phyloP scores from a whole-genome alignment of 2,113 vertebrate genomes.

The Chlamydotis undulata region DNA sequence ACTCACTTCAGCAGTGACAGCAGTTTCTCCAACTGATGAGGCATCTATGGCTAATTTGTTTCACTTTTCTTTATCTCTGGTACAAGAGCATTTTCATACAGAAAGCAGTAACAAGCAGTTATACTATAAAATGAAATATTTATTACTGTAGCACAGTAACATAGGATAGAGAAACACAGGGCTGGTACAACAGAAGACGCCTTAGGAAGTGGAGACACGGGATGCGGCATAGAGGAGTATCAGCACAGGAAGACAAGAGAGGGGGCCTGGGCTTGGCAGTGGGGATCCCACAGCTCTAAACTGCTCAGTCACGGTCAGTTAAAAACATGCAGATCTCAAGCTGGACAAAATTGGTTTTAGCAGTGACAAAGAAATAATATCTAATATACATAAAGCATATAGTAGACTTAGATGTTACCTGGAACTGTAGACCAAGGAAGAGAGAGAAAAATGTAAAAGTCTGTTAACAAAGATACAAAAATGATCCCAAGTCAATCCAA shows the following conservation, averaged over 20 bases:
- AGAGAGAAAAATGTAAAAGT: neutral
- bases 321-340: neutral
- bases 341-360: neutral
- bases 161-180: rapidly evolving
- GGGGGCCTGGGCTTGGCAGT: neutral
- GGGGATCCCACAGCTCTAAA: neutral
- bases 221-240: neutral
- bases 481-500: neutral
- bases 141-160: neutral
- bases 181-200: neutral
- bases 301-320: neutral
- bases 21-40: neutral
- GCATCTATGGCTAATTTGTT: neutral
- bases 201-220: neutral
- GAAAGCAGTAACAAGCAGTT: neutral
- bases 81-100: neutral
- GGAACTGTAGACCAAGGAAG: neutral
- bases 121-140: neutral
- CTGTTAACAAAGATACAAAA: neutral
- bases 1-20: neutral
- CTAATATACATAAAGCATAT: neutral
- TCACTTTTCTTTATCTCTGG: neutral
- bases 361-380: neutral
- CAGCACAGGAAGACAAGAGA: neutral
- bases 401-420: neutral